Evolutionary conservation across 2,113 vertebrate genomes (phyloP).

Genomic region (Odocoileus hemionus): DNA sequence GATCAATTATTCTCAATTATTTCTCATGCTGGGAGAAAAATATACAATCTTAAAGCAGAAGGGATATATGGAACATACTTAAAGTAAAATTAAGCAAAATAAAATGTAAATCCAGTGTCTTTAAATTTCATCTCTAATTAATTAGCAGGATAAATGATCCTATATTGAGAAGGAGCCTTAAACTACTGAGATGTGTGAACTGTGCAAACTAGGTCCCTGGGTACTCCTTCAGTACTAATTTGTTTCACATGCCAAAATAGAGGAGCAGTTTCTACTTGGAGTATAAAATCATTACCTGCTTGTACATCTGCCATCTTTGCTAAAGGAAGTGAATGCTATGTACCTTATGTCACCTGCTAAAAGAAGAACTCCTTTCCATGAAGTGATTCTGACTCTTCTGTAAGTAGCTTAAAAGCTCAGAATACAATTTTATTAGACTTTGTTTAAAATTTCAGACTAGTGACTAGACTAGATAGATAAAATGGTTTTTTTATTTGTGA

Average conservation of each 20-base stretch:
- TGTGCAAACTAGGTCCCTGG: conserved; percentile 37
- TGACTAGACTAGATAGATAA: not conserved
- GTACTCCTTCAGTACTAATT: not conserved
- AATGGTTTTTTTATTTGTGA: not conserved
- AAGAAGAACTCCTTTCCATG: not conserved
- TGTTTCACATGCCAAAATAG: not conserved
- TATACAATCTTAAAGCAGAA: not conserved
- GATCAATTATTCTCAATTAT: not conserved
- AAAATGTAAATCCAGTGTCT: not conserved
- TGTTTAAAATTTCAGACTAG: not conserved
- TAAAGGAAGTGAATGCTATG: not conserved
- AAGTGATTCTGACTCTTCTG: not conserved
- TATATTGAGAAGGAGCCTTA: not conserved
- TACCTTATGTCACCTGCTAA: not conserved
- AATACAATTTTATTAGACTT: not conserved
- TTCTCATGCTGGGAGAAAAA: not conserved
- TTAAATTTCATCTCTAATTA: conserved; percentile 29
- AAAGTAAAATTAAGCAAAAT: not conserved
- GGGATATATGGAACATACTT: not conserved
- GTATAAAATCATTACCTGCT: conserved; percentile 30
- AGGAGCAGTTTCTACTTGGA: not conserved
- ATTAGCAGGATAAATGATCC: not conserved
- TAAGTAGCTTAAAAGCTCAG: conserved; percentile 35
- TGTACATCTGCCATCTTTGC: not conserved
- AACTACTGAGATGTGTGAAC: not conserved